phyloP scores from a whole-genome alignment of 1,140 invertebrate genomes.

The Zaprionus vittiger region DNA sequence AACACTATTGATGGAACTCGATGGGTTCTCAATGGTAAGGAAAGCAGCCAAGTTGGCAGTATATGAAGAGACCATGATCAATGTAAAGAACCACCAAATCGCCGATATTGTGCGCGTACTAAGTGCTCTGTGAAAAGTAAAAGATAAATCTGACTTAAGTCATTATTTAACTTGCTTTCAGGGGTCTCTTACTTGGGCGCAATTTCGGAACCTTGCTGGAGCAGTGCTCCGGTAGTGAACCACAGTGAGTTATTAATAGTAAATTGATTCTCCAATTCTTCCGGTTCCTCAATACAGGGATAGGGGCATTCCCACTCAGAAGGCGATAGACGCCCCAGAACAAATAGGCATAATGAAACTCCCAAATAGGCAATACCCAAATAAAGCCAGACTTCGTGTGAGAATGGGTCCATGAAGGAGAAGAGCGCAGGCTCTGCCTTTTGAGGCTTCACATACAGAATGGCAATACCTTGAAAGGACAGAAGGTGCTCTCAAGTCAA shows the following conservation, averaged over 20 bases:
- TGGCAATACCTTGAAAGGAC: slow-evolving; percentile 89
- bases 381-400: slow-evolving; percentile 92
- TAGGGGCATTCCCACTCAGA: slow-evolving; percentile 93
- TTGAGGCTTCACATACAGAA: slow-evolving; percentile 92
- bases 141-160: background rate
- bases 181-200: slow-evolving; percentile 88
- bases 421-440: slow-evolving; percentile 92
- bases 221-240: slow-evolving; percentile 92
- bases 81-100: slow-evolving; percentile 97
- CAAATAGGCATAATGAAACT: slow-evolving; percentile 91
- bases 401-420: slow-evolving; percentile 95
- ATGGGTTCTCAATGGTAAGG: slow-evolving; percentile 93
- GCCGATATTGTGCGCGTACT: slow-evolving; percentile 92
- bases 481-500: background rate
- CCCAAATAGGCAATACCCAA: slow-evolving; percentile 91
- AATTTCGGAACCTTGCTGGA: slow-evolving; percentile 95
- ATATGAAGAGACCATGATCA: slow-evolving; percentile 98
- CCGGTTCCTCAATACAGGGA: slow-evolving; percentile 91
- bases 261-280: slow-evolving; percentile 92
- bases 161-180: no score
- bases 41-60: slow-evolving; percentile 98
- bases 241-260: slow-evolving; percentile 92
- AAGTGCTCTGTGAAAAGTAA: slow-evolving; percentile 86
- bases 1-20: slow-evolving; percentile 91
- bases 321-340: slow-evolving; percentile 91